phyloP scores from a whole-genome alignment of 2,113 vertebrate species.

The Orientallactaga bullata region DNA sequence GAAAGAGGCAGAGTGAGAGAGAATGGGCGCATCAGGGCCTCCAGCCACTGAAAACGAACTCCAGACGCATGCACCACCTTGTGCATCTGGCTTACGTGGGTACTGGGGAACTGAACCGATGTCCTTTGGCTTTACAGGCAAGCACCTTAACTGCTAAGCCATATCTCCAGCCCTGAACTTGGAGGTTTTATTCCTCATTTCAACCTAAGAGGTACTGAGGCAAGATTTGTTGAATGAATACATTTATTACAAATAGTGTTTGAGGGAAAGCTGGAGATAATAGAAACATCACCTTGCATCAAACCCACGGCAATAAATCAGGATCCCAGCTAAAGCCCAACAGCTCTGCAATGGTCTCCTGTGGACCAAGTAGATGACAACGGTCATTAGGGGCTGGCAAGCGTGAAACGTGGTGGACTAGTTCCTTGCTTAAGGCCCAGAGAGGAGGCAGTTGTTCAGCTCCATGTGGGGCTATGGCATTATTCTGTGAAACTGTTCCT shows the following conservation, averaged over 20 bases:
- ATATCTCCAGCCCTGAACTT: too few relatives aligned
- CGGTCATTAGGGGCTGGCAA: not conserved
- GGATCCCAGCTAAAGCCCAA: not conserved
- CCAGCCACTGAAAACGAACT: too few relatives aligned
- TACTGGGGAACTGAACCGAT: too few relatives aligned
- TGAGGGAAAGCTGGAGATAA: slow-evolving; percentile 25
- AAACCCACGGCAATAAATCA: not conserved
- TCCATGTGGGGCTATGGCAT: not conserved
- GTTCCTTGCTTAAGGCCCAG: slow-evolving; percentile 2
- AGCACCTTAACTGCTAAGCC: too few relatives aligned
- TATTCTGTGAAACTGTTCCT: not conserved
- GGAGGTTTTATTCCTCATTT: slow-evolving; percentile 15
- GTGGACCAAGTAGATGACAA: not conserved
- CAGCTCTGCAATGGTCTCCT: not conserved
- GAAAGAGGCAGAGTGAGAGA: too few relatives aligned
- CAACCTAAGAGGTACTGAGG: slow-evolving; percentile 8
- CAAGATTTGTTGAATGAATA: slow-evolving; percentile 16
- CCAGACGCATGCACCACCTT: too few relatives aligned
- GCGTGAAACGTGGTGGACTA: not conserved
- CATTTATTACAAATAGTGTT: not conserved
- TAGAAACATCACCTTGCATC: slow-evolving; percentile 39
- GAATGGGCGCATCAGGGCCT: too few relatives aligned
- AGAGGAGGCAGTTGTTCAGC: not conserved
- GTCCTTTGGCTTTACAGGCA: too few relatives aligned
- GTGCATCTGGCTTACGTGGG: too few relatives aligned